These are phyloP conservation scores for Meloe dianella DNA, from an alignment of 2,888 invertebrate species.

Conservation along the genomic window DNA sequence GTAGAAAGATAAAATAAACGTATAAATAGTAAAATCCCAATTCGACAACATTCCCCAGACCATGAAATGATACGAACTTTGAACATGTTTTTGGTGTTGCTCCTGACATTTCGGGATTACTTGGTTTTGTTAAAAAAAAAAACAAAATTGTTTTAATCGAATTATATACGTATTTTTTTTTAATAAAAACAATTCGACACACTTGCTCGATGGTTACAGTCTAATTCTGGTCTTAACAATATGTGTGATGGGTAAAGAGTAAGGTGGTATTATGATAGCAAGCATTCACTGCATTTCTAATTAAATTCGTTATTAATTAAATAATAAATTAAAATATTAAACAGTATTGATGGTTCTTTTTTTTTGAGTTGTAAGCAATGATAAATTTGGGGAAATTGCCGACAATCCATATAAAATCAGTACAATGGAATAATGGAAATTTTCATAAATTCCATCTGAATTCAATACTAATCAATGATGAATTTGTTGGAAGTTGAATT, in stretches of 20 bases:
- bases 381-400: neutral
- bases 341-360: neutral
- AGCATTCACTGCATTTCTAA: constrained; percentile 11
- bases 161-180: neutral
- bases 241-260: neutral
- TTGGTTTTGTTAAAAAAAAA: neutral
- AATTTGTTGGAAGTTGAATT: constrained; percentile 4
- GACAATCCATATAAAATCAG: neutral
- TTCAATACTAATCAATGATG: neutral
- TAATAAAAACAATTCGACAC: constrained; percentile 14
- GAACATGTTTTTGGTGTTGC: neutral
- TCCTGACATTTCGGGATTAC: neutral
- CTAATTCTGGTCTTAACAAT: constrained; percentile 13
- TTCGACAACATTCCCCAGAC: neutral
- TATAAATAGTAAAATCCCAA: neutral
- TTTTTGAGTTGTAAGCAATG: neutral
- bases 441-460: neutral
- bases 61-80: neutral
- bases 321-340: neutral
- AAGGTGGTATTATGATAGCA: neutral
- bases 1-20: neutral
- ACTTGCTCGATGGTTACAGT: constrained; percentile 17
- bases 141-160: neutral
- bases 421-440: neutral
- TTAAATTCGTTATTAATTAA: constrained; percentile 6